Percentiles rank a stretch among this genome's conserved stretches.
Conservation (phyloP, 2,888 invertebrate genomes). For the Omphaloscelis lunosa region DNA sequence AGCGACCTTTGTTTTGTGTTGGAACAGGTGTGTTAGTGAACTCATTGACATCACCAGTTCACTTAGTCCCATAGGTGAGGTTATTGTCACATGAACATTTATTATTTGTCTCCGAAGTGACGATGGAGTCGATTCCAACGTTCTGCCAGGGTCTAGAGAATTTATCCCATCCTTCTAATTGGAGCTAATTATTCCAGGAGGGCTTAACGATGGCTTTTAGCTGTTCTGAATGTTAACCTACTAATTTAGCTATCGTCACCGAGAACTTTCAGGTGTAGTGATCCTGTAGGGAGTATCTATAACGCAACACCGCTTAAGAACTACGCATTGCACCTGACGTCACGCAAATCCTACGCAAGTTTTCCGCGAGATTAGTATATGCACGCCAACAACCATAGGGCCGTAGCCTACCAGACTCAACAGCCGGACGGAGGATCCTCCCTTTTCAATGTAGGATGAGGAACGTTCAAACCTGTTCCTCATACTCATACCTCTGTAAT, state of each 20-base stretch:
- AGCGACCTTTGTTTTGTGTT: conserved; percentile 15
- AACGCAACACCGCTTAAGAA: not conserved
- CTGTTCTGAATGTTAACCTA: not conserved
- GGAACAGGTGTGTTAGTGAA: conserved; percentile 14
- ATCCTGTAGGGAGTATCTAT: not conserved
- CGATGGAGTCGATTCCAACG: not conserved
- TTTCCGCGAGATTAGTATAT: not conserved
- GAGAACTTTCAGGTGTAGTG: not conserved
- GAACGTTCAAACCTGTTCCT: not conserved
- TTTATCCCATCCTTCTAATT: not conserved
- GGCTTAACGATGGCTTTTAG: too few relatives aligned
- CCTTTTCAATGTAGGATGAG: not conserved
- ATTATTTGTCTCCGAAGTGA: not conserved
- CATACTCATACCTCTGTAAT: not conserved
- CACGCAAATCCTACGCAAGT: not conserved
- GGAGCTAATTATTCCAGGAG: not conserved
- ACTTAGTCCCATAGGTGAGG: not conserved
- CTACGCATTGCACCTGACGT: not conserved
- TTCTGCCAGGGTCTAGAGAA: not conserved
- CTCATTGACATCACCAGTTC: not conserved
- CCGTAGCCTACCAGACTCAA: too few relatives aligned
- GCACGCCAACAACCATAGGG: too few relatives aligned
- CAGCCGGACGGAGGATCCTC: not conserved
- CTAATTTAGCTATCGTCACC: not conserved
- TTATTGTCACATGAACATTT: not conserved